A percentile compares a stretch with the other conserved stretches of the same genome.
Evolutionary conservation across 2,113 vertebrate genomes (phyloP).

Genomic region (Micronycteris hirsuta): DNA sequence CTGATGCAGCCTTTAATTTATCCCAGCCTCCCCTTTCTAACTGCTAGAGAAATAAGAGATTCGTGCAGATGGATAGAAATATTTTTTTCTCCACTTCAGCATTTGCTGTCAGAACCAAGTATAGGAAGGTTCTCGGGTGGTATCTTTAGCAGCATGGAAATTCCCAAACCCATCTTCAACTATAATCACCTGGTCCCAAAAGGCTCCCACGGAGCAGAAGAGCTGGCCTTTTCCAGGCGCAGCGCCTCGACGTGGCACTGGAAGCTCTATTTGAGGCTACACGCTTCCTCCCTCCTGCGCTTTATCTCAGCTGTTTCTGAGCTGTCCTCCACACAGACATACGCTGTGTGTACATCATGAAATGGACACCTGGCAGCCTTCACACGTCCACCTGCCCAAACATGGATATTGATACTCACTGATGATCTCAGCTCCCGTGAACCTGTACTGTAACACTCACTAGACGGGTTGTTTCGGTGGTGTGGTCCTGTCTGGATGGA

Average conservation of each 20-base stretch:
- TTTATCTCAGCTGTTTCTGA: not conserved
- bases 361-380: not conserved
- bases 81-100: constrained; percentile 75
- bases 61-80: constrained; percentile 73
- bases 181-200: constrained; percentile 66
- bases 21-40: not conserved
- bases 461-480: not conserved
- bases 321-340: not conserved
- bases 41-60: constrained; percentile 76
- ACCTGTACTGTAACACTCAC: too few species aligned
- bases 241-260: not conserved
- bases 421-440: not conserved
- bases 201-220: not conserved
- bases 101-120: constrained; percentile 73
- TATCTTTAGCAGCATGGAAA: constrained; percentile 70
- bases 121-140: constrained; percentile 63
- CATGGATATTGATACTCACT: not conserved
- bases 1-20: constrained; percentile 55
- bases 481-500: not conserved
- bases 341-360: constrained; percentile 22
- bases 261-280: constrained; percentile 25
- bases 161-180: constrained; percentile 62
- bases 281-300: not conserved
- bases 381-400: not conserved
- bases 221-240: not conserved